These are phyloP conservation scores for Athalia cordata DNA, from an alignment of 2,888 invertebrate species.

Conservation along the genomic window DNA sequence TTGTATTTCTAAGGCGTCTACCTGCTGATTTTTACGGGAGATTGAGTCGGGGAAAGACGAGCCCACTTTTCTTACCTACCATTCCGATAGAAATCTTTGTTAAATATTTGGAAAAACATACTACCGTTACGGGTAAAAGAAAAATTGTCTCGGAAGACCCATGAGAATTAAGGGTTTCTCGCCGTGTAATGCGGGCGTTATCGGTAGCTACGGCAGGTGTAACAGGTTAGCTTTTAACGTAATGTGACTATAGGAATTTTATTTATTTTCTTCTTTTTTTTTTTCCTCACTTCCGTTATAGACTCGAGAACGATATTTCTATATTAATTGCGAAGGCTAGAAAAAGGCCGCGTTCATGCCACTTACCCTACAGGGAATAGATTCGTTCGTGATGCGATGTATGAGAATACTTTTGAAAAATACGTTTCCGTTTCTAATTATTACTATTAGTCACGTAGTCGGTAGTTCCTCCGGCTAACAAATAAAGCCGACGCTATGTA, in stretches of 20 bases:
- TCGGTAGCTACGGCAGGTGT: constrained; percentile 26
- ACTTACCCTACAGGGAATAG: too few species aligned
- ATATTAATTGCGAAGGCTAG: constrained; percentile 13
- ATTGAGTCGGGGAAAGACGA: constrained; percentile 46
- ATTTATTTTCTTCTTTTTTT: not conserved
- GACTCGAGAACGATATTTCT: not conserved
- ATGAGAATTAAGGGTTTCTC: constrained; percentile 23
- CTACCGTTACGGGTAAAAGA: constrained; percentile 45
- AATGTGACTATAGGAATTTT: not conserved
- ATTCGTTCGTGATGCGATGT: too few species aligned
- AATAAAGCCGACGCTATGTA: not conserved
- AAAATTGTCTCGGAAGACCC: constrained; percentile 31
- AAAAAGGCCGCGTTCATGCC: too few species aligned
- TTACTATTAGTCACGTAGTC: constrained; percentile 15
- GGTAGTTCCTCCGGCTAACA: constrained; percentile 8
- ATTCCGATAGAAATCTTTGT: constrained; percentile 46
- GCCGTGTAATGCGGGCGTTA: constrained; percentile 23
- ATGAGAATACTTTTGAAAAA: not conserved
- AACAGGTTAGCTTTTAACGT: constrained; percentile 2
- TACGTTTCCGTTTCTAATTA: constrained; percentile 35
- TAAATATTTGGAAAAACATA: constrained; percentile 48
- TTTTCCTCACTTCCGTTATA: constrained; percentile 7
- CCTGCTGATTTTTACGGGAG: constrained; percentile 69
- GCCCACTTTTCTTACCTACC: constrained; percentile 40
- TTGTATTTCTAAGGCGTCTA: constrained; percentile 55